A percentile compares a stretch with the other conserved stretches of the same genome.
Conservation (phyloP, 2,888 invertebrate genomes). For the Drosophila basisetae region DNA sequence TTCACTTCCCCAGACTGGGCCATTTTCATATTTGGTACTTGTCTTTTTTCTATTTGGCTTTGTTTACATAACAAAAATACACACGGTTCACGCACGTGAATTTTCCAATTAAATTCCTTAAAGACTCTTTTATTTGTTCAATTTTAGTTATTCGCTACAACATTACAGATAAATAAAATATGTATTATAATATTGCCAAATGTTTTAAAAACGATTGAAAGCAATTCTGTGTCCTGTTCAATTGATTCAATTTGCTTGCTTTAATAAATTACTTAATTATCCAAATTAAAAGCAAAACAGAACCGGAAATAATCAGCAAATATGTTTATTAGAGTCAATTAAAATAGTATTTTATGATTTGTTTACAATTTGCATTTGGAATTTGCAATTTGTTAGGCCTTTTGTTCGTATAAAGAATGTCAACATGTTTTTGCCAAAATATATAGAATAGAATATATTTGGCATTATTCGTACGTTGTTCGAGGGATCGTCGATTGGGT, state of each 20-base stretch:
- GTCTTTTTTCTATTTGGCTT: not conserved
- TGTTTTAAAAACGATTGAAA: not conserved
- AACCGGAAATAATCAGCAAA: slow-evolving; percentile 29
- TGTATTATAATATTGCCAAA: not conserved
- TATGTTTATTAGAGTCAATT: not conserved
- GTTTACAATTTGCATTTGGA: not conserved
- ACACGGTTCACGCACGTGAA: slow-evolving; percentile 5
- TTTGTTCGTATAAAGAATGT: not conserved
- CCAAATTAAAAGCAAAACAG: not conserved
- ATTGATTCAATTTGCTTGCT: not conserved
- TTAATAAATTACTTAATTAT: not conserved
- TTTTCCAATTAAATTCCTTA: not conserved
- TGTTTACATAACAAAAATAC: not conserved
- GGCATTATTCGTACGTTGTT: slow-evolving; percentile 9
- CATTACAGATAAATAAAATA: not conserved
- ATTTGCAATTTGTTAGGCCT: not conserved
- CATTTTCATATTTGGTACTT: slow-evolving; percentile 58
- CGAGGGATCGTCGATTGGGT: slow-evolving; percentile 29
- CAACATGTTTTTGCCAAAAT: not conserved
- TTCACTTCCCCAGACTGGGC: slow-evolving; percentile 70
- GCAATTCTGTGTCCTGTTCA: not conserved
- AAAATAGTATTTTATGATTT: slow-evolving; percentile 3
- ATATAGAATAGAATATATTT: not conserved
- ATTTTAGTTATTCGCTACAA: not conserved
- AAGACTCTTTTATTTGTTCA: not conserved